These are phyloP conservation scores for Anthopleura xanthogrammica DNA, from an alignment of 92 coral and sea anemone species.

Conservation along the genomic window DNA sequence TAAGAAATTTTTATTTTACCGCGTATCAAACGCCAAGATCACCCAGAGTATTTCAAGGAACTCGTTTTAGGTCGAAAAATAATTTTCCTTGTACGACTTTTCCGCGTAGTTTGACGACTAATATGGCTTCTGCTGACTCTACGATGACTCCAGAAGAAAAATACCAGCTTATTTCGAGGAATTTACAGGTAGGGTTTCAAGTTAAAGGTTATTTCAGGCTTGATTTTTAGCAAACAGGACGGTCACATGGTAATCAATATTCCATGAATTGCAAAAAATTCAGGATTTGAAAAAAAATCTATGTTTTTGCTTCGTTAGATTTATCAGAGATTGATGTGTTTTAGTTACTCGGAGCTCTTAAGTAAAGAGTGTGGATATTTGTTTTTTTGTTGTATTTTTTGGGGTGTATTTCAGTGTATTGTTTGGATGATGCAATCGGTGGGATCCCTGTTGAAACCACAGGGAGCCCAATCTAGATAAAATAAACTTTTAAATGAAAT, in stretches of 20 bases:
- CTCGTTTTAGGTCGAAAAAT: neutral
- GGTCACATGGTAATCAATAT: too few relatives aligned
- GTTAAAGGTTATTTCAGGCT: neutral
- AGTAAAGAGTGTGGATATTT: neutral
- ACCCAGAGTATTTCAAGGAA: neutral
- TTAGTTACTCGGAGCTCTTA: neutral
- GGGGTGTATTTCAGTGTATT: neutral
- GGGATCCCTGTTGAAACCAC: slow-evolving; percentile 26
- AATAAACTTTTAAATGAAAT: too few relatives aligned
- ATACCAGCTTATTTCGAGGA: slow-evolving; percentile 76
- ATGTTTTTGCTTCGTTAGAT: too few relatives aligned
- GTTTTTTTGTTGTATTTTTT: neutral
- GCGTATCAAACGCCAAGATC: neutral
- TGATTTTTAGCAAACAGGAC: neutral
- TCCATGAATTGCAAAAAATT: too few relatives aligned
- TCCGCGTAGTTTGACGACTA: neutral
- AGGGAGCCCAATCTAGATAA: neutral
- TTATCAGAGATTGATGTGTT: too few relatives aligned
- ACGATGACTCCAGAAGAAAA: slow-evolving; percentile 68
- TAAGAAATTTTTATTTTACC: neutral
- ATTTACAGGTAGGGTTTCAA: slow-evolving; percentile 67
- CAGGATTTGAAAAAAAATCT: too few relatives aligned
- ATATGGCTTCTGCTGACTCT: slow-evolving; percentile 59
- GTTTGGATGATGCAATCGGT: slow-evolving; percentile 24
- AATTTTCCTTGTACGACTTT: neutral